These are phyloP conservation scores for Pristionchus mayeri DNA, from an alignment of 2,888 invertebrate species.

Conservation along the genomic window DNA sequence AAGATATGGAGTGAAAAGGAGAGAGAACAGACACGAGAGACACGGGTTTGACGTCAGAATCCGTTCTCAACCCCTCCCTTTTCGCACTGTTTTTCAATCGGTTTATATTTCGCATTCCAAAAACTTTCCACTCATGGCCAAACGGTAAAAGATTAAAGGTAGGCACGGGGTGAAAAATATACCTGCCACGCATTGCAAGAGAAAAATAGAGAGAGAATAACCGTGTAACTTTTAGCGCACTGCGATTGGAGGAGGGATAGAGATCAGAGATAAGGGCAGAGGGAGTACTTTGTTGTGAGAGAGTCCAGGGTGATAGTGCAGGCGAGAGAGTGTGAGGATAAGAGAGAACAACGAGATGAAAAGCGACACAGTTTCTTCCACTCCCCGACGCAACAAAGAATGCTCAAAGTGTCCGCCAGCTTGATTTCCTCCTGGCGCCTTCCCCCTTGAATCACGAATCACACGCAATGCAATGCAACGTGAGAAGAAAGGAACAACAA, in stretches of 20 bases:
- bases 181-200: background rate
- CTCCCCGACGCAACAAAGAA: background rate
- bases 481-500: background rate
- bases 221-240: slow-evolving; percentile 14
- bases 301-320: background rate
- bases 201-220: slow-evolving; percentile 19
- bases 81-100: slow-evolving; percentile 20
- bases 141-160: background rate
- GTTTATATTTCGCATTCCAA: background rate
- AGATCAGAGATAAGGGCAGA: background rate
- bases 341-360: slow-evolving; percentile 17
- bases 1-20: background rate
- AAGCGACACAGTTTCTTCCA: slow-evolving; percentile 9
- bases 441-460: background rate
- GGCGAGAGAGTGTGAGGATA: background rate
- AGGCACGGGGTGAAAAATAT: background rate
- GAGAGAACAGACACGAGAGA: slow-evolving; percentile 8
- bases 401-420: slow-evolving; percentile 24
- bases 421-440: background rate
- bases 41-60: slow-evolving; percentile 11
- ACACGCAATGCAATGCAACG: background rate
- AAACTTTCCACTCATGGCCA: background rate
- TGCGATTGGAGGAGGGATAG: slow-evolving; percentile 28
- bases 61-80: background rate
- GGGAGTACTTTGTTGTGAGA: background rate